Conservation (phyloP, 1,140 invertebrate genomes). For the Solen grandis region DNA sequence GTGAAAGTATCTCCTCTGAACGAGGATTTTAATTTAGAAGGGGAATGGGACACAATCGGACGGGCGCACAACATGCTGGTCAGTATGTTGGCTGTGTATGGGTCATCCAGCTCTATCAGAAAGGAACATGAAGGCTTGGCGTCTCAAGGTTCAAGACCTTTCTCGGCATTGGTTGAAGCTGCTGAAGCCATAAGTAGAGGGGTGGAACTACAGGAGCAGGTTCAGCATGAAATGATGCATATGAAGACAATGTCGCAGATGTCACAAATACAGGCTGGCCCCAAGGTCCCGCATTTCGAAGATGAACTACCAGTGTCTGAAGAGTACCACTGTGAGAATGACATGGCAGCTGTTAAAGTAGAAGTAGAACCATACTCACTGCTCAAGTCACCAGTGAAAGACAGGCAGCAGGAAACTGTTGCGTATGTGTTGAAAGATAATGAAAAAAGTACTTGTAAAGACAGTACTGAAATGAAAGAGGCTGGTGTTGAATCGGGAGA, state of each 20-base stretch:
- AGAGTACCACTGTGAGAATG: no score
- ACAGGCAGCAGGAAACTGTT: no score
- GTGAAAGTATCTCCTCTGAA: constrained; percentile 27
- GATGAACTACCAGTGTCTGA: no score
- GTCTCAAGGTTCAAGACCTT: constrained; percentile 25
- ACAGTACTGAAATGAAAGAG: no score
- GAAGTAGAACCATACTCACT: no score
- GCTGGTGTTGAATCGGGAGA: no score
- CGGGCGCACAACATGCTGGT: constrained; percentile 30
- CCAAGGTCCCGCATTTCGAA: no score
- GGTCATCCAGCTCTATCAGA: not conserved
- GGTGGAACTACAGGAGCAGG: constrained; percentile 37
- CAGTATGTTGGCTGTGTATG: constrained; percentile 38
- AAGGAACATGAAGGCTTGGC: not conserved
- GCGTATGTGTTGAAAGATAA: no score
- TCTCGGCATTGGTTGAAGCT: constrained; percentile 52
- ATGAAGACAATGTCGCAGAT: constrained; percentile 5
- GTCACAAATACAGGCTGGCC: no score
- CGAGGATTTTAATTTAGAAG: constrained; percentile 9
- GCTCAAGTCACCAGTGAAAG: no score
- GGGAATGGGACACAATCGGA: constrained; percentile 21
- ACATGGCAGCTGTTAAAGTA: no score
- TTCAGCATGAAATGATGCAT: constrained; percentile 27
- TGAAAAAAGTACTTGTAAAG: no score
- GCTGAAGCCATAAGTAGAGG: constrained; percentile 48